Base-by-base conservation (phyloP, 2,113 vertebrate species). In the Orthochromis indermauri region DNA sequence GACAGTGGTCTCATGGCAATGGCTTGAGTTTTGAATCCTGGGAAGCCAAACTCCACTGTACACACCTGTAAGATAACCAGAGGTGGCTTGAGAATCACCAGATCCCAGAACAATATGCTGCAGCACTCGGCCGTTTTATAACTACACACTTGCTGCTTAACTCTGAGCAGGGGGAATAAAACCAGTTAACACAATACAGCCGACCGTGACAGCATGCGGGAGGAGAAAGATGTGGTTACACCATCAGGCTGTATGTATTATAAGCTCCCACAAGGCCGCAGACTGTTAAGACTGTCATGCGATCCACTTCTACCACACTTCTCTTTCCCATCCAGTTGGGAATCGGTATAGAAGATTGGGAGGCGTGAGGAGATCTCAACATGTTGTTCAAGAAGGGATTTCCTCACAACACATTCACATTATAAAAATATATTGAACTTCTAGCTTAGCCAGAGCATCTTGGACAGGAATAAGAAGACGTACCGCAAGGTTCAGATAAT, bases 31-130 rank as follows among this genome's bases (percentile, higher is more conserved):
- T 97, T 95, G 93, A 98, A 98, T 57, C 95, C 97, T 0, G 98
- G 97, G 94, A 98, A 98, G 80, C 96, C 97, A 92, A 97, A 99
- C 96, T 99, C 98, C 54, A 99, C 97, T 1, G 97, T 96, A 84
- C 98, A 99, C 97, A 98, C 95, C 93, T 96, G 96, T 86, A 91
- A 93, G 81, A 90, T 45, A 73, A 83, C 4, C 55, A 86, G 31
- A 81, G 53, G 54, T 59, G 26, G 53, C 35, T 26, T 51, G 26
- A 7, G 2, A 26, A 8, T 45, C 45, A 80, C 7, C 81, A 84
- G 42, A 91, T 19, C 81, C 35, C 21, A 61, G 13, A 88, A 57
- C 33, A 80, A n/a, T 35, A 37, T 0, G 28, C 10, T 45, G 11
- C 16, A 45, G 13, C 10, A 86, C 17, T 86, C 5, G 17, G 33